phyloP scores from a whole-genome alignment of 2,113 vertebrate species.

The Pristiophorus japonicus region DNA sequence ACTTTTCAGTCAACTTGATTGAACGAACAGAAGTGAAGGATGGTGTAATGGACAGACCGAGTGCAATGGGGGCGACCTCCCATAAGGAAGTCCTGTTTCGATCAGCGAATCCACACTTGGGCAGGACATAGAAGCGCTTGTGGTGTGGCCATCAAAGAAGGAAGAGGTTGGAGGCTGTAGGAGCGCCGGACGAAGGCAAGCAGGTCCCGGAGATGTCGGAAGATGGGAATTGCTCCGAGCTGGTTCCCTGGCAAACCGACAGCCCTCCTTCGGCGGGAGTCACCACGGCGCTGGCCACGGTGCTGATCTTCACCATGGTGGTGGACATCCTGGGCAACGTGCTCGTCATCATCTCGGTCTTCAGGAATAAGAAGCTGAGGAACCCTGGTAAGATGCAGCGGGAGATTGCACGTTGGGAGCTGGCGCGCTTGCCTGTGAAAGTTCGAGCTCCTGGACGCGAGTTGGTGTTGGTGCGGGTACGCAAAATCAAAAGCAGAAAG shows the following conservation, averaged over 20 bases:
- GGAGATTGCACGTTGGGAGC: no score
- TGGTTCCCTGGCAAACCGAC: slow-evolving; percentile 46
- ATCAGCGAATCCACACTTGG: not conserved
- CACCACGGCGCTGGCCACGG: slow-evolving; percentile 61
- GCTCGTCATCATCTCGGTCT: slow-evolving; percentile 69
- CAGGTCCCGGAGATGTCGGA: slow-evolving; percentile 41
- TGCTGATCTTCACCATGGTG: slow-evolving; percentile 73
- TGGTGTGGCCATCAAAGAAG: not conserved
- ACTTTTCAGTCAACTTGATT: not conserved
- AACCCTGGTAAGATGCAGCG: slow-evolving; percentile 61
- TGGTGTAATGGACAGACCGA: not conserved
- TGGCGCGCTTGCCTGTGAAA: not conserved
- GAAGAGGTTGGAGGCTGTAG: not conserved
- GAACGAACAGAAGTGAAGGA: not conserved
- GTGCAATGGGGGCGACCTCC: not conserved
- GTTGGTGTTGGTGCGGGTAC: not conserved
- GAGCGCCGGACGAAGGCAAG: not conserved
- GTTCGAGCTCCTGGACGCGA: not conserved
- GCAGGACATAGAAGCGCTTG: not conserved
- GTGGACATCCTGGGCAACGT: slow-evolving; percentile 69
- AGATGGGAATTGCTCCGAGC: slow-evolving; percentile 53
- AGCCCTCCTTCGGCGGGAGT: slow-evolving; percentile 43
- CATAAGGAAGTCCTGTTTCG: not conserved
- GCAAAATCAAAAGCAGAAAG: not conserved
- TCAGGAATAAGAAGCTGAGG: slow-evolving; percentile 71